These are phyloP conservation scores for Dendronephthya gigantea DNA, from an alignment of 64 coral and sea anemone genomes.

Conservation along the genomic window DNA sequence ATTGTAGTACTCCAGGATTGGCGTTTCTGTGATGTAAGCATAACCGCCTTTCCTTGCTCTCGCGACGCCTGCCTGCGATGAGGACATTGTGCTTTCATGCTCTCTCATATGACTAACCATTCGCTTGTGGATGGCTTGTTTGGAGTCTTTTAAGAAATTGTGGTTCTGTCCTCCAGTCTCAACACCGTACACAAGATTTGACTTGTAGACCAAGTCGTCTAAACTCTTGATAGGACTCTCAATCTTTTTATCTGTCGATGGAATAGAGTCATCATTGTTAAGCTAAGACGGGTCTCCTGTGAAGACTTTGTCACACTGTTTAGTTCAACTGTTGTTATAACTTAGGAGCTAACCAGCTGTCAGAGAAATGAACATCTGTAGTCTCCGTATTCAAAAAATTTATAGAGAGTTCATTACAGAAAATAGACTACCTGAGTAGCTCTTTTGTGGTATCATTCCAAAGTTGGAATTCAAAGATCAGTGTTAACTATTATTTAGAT, in stretches of 20 bases:
- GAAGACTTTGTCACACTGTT: too few relatives aligned
- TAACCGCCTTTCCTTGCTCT: conserved; percentile 44
- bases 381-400: too few relatives aligned
- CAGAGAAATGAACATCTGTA: too few relatives aligned
- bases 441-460: too few relatives aligned
- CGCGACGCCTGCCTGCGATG: conserved; percentile 44
- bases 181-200: conserved; percentile 62
- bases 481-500: too few relatives aligned
- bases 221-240: conserved; percentile 59
- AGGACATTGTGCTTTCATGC: conserved; percentile 26
- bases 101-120: conserved; percentile 62
- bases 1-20: conserved; percentile 51
- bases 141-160: conserved; percentile 55
- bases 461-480: too few relatives aligned
- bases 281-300: too few relatives aligned
- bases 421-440: too few relatives aligned
- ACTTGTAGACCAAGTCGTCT: conserved; percentile 52
- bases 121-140: conserved; percentile 27
- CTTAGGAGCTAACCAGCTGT: too few relatives aligned
- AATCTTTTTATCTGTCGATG: conserved; percentile 46
- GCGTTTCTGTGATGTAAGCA: conserved; percentile 68
- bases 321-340: too few relatives aligned
- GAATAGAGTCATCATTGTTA: too few relatives aligned
- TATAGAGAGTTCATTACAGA: too few relatives aligned
- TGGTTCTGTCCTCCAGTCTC: conserved; percentile 35